Percentiles rank a stretch among this genome's conserved stretches.
phyloP scores from a whole-genome alignment of 2,888 invertebrate species.

The Apoderus coryli region DNA sequence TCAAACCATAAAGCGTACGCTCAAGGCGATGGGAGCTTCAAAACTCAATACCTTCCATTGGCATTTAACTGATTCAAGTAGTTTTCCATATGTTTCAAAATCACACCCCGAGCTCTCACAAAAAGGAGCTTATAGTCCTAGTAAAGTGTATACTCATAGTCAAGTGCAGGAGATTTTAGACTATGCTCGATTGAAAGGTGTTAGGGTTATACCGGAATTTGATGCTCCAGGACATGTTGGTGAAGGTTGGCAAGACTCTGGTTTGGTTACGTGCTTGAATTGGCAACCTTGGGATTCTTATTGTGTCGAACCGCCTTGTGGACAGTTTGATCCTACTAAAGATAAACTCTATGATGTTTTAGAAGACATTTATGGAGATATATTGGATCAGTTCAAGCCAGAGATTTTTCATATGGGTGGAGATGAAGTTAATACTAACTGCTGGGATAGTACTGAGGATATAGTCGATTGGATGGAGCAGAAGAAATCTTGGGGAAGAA shows the following conservation, averaged over 20 bases:
- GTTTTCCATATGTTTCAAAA: constrained; percentile 74
- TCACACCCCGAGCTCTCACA: constrained; percentile 42
- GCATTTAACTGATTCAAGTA: constrained; percentile 87
- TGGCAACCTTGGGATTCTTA: constrained; percentile 53
- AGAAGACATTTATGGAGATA: constrained; percentile 61
- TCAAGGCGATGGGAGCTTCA: constrained; percentile 80
- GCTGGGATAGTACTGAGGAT: constrained; percentile 46
- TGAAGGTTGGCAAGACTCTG: constrained; percentile 65
- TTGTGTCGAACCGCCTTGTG: constrained; percentile 74
- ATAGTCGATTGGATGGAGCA: constrained; percentile 49
- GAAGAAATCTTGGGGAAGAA: constrained; percentile 40
- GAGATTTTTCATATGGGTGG: constrained; percentile 68
- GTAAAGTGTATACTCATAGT: constrained; percentile 45
- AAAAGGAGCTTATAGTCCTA: constrained; percentile 50
- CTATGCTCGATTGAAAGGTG: constrained; percentile 64
- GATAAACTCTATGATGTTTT: constrained; percentile 49
- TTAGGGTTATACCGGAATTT: constrained; percentile 78
- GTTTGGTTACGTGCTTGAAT: constrained; percentile 50
- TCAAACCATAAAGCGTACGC: constrained; percentile 42
- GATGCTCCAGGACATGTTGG: constrained; percentile 82
- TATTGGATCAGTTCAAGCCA: constrained; percentile 50
- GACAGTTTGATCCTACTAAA: constrained; percentile 52
- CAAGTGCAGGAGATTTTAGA: constrained; percentile 54
- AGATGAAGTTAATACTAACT: constrained; percentile 71
- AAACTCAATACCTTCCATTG: constrained; percentile 90